Base-by-base conservation (phyloP, 2,797 vertebrate genomes). In the Caiman crocodilus region DNA sequence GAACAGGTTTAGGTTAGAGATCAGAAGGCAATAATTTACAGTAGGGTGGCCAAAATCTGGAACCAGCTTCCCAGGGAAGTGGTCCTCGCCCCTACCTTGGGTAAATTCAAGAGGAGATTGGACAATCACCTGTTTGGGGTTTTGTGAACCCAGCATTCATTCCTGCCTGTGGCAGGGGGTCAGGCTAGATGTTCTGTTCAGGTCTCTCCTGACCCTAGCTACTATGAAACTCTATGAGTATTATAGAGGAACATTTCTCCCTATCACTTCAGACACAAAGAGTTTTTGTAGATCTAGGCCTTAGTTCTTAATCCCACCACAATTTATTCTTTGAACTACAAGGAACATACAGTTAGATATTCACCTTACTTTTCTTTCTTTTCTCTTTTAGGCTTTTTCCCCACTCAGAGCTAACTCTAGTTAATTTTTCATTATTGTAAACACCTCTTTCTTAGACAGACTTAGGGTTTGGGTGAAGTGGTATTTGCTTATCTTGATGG, bases 371-470 rank as follows among this genome's bases (percentile, higher is more conserved):
- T 32, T 92, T 85, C 26, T 65, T 88, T 92, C 25, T 60, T 93
- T 85, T 30, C 28, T 82, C 30, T 87, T 20, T 82, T 64, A 79
- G 25, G 21, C 11, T 90, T 74, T 83, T 90, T 91, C 75, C 61
- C 8, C 10, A 23, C 30, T 89, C 28, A 30, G 64, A 67, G 15
- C 30, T 67, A 32, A 89, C 84, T 91, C 92, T 30, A 79, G 69
- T 4, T 81, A 60, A 28, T 73, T 88, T 89, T 89, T 93, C 16
- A 55, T 78, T 59, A 74, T 57, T 73, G 88, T 82, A 86, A 86
- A 42, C 32, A 78, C 75, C 88, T 67, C 6, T 84, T 0, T 26
- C 80, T 86, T 82, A 78, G 28, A 84, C 90, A 88, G 86, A 88
- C 6, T 79, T 18, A 26, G 35, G 13, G 23, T 14, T 67, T 79